Base-by-base conservation (phyloP, 1,140 invertebrate species). In the Papilio polytes region DNA sequence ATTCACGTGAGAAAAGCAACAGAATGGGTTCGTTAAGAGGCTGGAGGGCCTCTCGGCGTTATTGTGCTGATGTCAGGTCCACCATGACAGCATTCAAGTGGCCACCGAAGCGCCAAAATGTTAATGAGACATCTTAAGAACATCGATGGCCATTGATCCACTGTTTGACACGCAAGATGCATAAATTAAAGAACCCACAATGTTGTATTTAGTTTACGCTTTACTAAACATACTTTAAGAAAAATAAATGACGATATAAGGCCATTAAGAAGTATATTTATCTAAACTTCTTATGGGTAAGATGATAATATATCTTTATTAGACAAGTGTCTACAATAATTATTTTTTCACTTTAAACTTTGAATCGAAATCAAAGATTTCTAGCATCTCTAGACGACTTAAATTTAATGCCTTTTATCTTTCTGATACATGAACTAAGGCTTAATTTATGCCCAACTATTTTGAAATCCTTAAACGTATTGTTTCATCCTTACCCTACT, bases 1-100 rank as follows among this genome's bases (percentile, higher is more conserved):
- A 87, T 90, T 92, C 90, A 91, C 91, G 87, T 93, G 92, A 91
- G 93, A 94, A 92, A 92, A 90, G 87, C 88, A 85, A 91, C 89
- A 93, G 91, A 94, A 94, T 94, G 87, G 89, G 82, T 91, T 94
- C 93, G 93, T 94, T 94, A 94, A 91, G 92, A 89, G 86, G 78
- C 86, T 90, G 80, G 78, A 94, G 91, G 83, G 91, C 91, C 80
- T 66, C 93, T 93, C 84, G 82, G 86, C 83, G 84, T 85, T 82
- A 90, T 92, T 93, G 89, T 92, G 88, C 90, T 82, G 87, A 87
- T 86, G 88, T 90, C 91, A 90, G 87, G 70, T 85, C 83, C 86
- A 83, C 83, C 73, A 80, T 85, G 86, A 86, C 86, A 84, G 84
- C 70, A 76, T 80, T 88, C 84, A 83, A 90, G 88, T 86, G 86